Percentiles rank a stretch among this genome's conserved stretches.
phyloP scores from a whole-genome alignment of 2,888 invertebrate genomes.

The Thereva nobilitata region DNA sequence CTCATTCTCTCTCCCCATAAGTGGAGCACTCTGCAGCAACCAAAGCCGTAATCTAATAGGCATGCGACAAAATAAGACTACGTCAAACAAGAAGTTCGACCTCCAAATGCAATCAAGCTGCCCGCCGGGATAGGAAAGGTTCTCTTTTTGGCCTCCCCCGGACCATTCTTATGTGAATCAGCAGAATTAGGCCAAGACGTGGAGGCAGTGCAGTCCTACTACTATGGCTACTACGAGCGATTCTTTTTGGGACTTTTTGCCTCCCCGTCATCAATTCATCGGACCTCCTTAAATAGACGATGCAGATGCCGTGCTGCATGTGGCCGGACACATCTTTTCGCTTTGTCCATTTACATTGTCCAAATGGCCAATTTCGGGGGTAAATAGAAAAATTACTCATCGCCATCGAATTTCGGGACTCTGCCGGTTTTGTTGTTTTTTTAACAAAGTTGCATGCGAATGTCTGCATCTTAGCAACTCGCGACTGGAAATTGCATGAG shows the following conservation, averaged over 20 bases:
- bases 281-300: too few relatives aligned
- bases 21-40: constrained; percentile 7
- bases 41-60: constrained; percentile 31
- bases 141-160: background rate
- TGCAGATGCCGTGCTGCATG: too few relatives aligned
- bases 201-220: too few relatives aligned
- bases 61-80: constrained; percentile 14
- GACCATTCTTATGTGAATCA: constrained; percentile 21
- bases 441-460: too few relatives aligned
- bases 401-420: background rate
- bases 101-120: constrained; percentile 14
- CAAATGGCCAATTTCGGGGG: constrained; percentile 5
- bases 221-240: too few relatives aligned
- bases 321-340: too few relatives aligned
- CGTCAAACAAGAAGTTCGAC: constrained; percentile 10
- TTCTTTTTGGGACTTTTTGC: too few relatives aligned
- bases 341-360: too few relatives aligned
- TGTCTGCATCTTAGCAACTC: too few relatives aligned
- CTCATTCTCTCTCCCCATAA: background rate
- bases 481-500: too few relatives aligned
- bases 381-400: constrained; percentile 31
- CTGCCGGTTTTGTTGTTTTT: too few relatives aligned
- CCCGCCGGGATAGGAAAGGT: constrained; percentile 7
- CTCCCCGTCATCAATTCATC: too few relatives aligned
- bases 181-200: constrained; percentile 5